phyloP scores from a whole-genome alignment of 2,888 invertebrate species.

The Acronicta leporina region DNA sequence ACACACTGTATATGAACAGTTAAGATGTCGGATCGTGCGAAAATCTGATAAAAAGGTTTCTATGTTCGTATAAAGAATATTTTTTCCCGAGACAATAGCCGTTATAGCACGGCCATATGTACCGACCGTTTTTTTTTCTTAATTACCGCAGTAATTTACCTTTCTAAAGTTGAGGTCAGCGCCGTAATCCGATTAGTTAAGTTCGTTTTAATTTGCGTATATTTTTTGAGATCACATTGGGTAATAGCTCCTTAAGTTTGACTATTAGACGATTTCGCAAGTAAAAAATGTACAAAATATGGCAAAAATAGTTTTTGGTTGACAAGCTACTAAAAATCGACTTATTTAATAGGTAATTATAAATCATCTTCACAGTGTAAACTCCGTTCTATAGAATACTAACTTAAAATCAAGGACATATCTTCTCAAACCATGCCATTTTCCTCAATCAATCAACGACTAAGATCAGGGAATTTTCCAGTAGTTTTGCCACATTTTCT shows the following conservation, averaged over 20 bases:
- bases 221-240: constrained; percentile 40
- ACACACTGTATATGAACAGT: constrained; percentile 81
- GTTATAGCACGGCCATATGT: constrained; percentile 72
- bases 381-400: no score
- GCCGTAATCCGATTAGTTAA: constrained; percentile 67
- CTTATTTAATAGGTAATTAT: not conserved
- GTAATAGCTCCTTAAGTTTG: constrained; percentile 9
- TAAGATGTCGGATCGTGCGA: constrained; percentile 81
- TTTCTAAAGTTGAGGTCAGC: constrained; percentile 77
- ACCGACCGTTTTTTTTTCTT: constrained; percentile 74
- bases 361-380: no score
- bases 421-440: no score
- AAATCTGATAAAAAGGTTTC: constrained; percentile 84
- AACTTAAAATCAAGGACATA: no score
- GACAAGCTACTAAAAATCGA: not conserved
- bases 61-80: constrained; percentile 85
- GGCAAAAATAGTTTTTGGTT: no score
- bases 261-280: no score
- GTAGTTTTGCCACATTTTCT: no score
- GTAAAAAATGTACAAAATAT: no score
- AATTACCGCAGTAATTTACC: constrained; percentile 75
- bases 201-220: constrained; percentile 52
- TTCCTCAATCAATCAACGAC: no score
- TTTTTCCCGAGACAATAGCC: constrained; percentile 80
- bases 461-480: no score